Base-by-base conservation (phyloP, 2,113 vertebrate genomes). In the Speoplatyrhinus poulsoni region DNA sequence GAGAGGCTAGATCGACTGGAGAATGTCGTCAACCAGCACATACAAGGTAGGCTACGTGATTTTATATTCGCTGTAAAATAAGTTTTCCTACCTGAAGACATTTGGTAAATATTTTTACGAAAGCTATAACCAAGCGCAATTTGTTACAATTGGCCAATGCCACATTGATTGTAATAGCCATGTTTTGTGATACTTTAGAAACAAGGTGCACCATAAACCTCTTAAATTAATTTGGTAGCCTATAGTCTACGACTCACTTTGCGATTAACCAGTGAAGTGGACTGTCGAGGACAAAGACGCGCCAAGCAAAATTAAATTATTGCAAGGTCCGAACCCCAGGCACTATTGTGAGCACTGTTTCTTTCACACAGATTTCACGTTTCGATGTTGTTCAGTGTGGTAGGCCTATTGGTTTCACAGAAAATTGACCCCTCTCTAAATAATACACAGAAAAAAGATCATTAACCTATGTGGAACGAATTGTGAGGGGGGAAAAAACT, bases 1-100 rank as follows among this genome's bases (percentile, higher is more conserved):
- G 95, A 98, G 78, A 91, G 97, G 63, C 93, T 99, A 67, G 96
- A 98, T 85, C 95, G 97, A 59, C 94, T 99, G 91, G 97, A 99
- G 87, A 96, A 92, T 84, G 96, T 99, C 81, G 96, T 99, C 89
- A 98, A 97, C 89, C 96, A 98, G 90, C 97, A 99, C 85, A 96
- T 99, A 59, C 95, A 99, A 96, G 97, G 97, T 98, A 95, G 73
- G 26, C 2, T 26, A 3, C 26, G 36, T 41, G 3, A 41, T 5
- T 41, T 15, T 11, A 52, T 49, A 49, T 49, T 49, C 47, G 47
- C 47, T 49, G 48, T 49, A 12, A 49, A 49, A 26, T 26, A 26
- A 26, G 26, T 26, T 26, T 26, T 26, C 26, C 26, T 26, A 26
- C 6, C 54, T 26, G n/a, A 17, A 8, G n/a, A 55, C 54, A 55